Conservation (phyloP, 2,888 invertebrate species). For the Synergus laeviventris region DNA sequence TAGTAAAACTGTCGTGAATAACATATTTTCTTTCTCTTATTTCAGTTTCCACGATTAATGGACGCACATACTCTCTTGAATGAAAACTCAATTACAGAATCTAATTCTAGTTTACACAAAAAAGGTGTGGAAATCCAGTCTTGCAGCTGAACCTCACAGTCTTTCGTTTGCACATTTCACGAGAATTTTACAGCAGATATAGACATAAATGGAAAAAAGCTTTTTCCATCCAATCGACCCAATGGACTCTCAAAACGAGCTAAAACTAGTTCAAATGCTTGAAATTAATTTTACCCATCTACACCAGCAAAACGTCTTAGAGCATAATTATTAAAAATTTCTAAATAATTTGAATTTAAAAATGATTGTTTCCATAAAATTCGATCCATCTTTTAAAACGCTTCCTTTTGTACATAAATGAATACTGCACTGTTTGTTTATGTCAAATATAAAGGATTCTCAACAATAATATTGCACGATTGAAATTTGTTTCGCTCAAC, state of each 20-base stretch:
- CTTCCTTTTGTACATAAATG: too few relatives aligned
- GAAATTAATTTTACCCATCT: conserved; percentile 13
- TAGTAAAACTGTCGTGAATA: neutral
- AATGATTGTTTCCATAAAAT: too few relatives aligned
- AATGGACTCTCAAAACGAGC: neutral
- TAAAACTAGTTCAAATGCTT: neutral
- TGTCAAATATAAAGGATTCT: neutral
- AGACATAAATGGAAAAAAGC: neutral
- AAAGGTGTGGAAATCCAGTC: neutral
- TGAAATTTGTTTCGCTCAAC: neutral
- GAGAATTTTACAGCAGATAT: conserved; percentile 1
- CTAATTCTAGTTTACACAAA: neutral
- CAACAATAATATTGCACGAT: neutral
- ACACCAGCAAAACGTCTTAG: neutral
- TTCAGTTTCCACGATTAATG: neutral
- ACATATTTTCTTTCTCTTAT: neutral
- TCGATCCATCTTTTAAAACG: too few relatives aligned
- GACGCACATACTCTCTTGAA: neutral
- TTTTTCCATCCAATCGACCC: conserved; percentile 6
- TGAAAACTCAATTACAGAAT: neutral
- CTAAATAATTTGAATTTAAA: too few relatives aligned
- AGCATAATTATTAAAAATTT: too few relatives aligned
- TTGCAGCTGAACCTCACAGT: neutral
- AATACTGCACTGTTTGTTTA: neutral
- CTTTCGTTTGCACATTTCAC: neutral